Percentiles rank a stretch among this genome's conserved stretches.
Conservation (phyloP, 64 coral and sea anemone genomes). For the Stylophora pistillata region DNA sequence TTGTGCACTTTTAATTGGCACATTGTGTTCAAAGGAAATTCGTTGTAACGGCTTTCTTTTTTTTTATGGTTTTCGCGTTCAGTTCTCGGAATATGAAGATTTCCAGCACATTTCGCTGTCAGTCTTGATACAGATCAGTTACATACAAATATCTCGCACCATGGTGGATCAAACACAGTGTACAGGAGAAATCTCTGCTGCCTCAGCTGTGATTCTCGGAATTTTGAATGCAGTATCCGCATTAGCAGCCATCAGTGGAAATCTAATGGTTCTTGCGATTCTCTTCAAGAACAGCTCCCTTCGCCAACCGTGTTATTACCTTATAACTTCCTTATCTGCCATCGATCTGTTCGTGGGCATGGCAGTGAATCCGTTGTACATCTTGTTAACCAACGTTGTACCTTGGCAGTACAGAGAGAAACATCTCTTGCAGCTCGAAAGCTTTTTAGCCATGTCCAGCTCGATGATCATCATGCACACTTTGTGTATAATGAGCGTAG, state of each 20-base stretch:
- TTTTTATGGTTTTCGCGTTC: too few relatives aligned
- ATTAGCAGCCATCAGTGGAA: constrained; percentile 10
- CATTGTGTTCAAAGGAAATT: too few relatives aligned
- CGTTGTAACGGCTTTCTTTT: too few relatives aligned
- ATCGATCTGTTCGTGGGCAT: constrained; percentile 31
- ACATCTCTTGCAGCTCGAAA: constrained; percentile 30
- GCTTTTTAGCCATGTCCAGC: constrained; percentile 26
- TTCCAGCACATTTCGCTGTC: background rate
- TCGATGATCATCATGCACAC: constrained; percentile 35
- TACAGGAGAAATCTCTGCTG: constrained; percentile 13
- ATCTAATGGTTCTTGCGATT: background rate
- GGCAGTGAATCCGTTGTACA: constrained; percentile 24
- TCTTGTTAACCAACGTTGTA: constrained; percentile 17
- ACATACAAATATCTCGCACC: background rate
- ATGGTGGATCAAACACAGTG: constrained; percentile 3
- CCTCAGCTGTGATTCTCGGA: constrained; percentile 4
- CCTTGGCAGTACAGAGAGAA: constrained; percentile 40
- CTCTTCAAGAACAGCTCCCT: background rate
- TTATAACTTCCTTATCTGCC: background rate
- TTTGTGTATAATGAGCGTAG: constrained; percentile 21
- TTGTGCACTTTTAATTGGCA: too few relatives aligned
- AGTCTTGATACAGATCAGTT: background rate
- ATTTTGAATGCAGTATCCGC: constrained; percentile 5
- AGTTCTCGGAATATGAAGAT: too few relatives aligned
- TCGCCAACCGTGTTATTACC: constrained; percentile 10